Conservation (phyloP, 2,113 vertebrate species). For the Garra rufa region DNA sequence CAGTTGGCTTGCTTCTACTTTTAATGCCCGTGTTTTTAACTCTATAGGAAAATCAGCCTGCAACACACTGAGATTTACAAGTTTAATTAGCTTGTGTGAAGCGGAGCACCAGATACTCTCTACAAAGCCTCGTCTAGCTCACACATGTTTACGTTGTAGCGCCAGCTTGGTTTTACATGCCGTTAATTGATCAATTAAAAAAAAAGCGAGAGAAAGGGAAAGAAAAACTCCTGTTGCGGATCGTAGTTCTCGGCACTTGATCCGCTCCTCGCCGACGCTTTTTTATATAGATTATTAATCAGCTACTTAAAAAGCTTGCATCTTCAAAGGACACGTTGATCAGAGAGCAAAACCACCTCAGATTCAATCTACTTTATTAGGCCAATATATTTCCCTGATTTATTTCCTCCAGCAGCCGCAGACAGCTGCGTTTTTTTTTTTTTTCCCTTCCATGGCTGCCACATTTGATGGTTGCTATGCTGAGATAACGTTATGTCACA, state of each 20-base stretch:
- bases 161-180: slow-evolving; percentile 25
- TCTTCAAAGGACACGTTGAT: slow-evolving; percentile 62
- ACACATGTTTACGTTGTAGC: slow-evolving; percentile 35
- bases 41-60: slow-evolving; percentile 28
- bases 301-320: slow-evolving; percentile 61
- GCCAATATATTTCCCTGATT: slow-evolving; percentile 52
- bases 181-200: slow-evolving; percentile 48
- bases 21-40: slow-evolving; percentile 2
- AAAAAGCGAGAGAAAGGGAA: slow-evolving; percentile 35
- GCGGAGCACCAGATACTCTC: slow-evolving; percentile 1
- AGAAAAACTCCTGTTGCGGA: slow-evolving; percentile 34
- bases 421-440: neutral
- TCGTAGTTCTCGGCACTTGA: slow-evolving; percentile 19
- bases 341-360: slow-evolving; percentile 40
- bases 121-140: slow-evolving; percentile 25
- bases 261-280: slow-evolving; percentile 36
- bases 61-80: slow-evolving; percentile 32
- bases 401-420: slow-evolving; percentile 29
- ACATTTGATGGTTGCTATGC: slow-evolving; percentile 44
- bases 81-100: slow-evolving; percentile 34
- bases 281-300: slow-evolving; percentile 70
- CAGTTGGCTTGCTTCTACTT: slow-evolving; percentile 5
- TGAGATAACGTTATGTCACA: slow-evolving; percentile 47
- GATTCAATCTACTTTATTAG: slow-evolving; percentile 55
- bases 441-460: neutral